Evolutionary conservation across 2,797 vertebrate genomes (phyloP), one percentile per base, ranked within the genome.

Genomic region (Pagetopsis macropterus): DNA sequence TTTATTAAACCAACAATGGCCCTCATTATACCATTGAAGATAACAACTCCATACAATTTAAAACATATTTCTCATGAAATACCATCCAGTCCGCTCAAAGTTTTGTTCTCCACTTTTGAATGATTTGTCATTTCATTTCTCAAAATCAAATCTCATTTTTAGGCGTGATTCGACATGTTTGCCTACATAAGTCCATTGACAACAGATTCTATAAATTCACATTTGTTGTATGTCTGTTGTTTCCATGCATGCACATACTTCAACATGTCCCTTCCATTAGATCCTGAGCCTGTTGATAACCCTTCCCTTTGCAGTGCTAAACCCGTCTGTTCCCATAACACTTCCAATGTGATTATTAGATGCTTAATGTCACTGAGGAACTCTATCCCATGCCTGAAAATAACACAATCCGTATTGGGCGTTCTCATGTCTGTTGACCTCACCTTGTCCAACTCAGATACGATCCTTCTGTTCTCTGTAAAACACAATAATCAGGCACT

Each of bases 151-250:
- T 76, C 49, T 76, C 84, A 87, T 88, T 83, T 45, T 17, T 41
- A 72, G 27, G 27, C 27, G 50, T 31, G 41, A 78, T 79, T 62
- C 64, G 66, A 72, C 79, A 67, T 73, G 21, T 76, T 52, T 65
- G 67, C 72, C 33, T 67, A 75, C 81, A 82, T 68, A 78, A 81
- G 93, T 95, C 94, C 94, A 95, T 95, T 95, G 94, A 95, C 94
- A 95, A 80, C 94, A 95, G 94, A 84, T 86, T 88, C 77, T 87
- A 83, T 45, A 66, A 78, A 69, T 61, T 63, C 88, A 83, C 57
- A 33, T 74, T 75, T 87, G 59, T 70, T 72, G 81, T 73, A 44
- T 79, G 81, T 77, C 31, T 65, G 27, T 83, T 65, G 19, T 87
- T 86, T 77, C 69, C 90, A 87, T 84, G 94, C 92, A 93, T 92